phyloP scores from a whole-genome alignment of 2,113 vertebrate genomes.

The Jaculus jaculus region DNA sequence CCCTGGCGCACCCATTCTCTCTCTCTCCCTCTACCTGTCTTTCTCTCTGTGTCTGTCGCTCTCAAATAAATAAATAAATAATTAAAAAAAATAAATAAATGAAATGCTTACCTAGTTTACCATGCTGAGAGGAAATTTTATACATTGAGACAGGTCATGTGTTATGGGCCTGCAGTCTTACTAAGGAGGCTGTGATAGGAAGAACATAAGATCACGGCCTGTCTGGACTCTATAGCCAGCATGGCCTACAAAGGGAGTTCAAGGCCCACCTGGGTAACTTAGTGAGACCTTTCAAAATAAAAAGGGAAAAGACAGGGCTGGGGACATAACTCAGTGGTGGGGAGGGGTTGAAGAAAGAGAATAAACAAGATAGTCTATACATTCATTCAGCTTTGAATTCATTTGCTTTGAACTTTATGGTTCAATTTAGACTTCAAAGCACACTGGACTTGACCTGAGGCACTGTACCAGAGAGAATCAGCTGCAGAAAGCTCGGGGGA shows the following conservation, averaged over 20 bases:
- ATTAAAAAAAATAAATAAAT: too few species aligned
- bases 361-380: neutral
- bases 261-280: neutral
- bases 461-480: neutral
- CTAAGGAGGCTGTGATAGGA: neutral
- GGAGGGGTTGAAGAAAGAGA: neutral
- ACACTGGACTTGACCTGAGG: neutral
- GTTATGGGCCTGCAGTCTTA: neutral
- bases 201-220: neutral
- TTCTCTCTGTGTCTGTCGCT: too few species aligned
- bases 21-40: too few species aligned
- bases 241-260: neutral
- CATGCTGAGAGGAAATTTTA: too few species aligned
- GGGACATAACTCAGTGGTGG: neutral
- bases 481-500: neutral
- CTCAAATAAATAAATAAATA: too few species aligned
- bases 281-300: neutral
- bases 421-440: constrained; percentile 36
- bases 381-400: neutral
- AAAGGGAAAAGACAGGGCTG: neutral
- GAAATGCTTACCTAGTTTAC: too few species aligned
- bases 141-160: neutral
- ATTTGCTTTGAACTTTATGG: constrained; percentile 33
- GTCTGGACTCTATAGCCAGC: neutral
- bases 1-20: too few species aligned